A percentile compares a stretch with the other conserved stretches of the same genome.
Evolutionary conservation across 2,113 vertebrate species (phyloP).

Genomic region (Propithecus coquereli): DNA sequence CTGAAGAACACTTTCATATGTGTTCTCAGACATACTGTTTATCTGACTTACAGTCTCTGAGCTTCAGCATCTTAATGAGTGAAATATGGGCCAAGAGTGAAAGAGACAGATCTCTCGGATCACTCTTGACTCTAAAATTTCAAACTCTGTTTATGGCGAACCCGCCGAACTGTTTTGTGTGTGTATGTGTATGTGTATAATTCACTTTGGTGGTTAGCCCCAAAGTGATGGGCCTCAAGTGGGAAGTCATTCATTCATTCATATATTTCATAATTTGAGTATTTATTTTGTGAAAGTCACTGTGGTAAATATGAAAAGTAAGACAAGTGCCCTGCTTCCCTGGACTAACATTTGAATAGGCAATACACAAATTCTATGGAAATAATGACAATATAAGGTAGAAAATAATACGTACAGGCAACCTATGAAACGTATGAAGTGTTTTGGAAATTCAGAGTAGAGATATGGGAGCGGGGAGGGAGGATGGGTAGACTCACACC

Average conservation of each 20-base stretch:
- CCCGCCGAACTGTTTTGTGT: background rate
- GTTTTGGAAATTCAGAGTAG: background rate
- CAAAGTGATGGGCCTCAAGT: background rate
- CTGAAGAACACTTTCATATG: background rate
- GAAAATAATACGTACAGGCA: background rate
- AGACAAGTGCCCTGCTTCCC: background rate
- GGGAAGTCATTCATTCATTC: background rate
- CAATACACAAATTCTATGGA: background rate
- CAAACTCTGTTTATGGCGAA: background rate
- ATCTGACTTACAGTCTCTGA: background rate
- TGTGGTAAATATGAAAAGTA: background rate
- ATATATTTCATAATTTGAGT: background rate
- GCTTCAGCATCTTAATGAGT: background rate
- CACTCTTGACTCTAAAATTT: background rate
- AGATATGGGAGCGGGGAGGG: background rate
- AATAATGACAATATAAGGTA: background rate
- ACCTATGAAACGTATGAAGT: background rate
- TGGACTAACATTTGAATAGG: background rate
- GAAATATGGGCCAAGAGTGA: background rate
- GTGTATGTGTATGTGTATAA: background rate
- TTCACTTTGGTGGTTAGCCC: background rate
- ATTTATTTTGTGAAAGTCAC: background rate
- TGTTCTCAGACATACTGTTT: background rate
- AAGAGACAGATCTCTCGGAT: background rate
- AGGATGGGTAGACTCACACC: no score